phyloP scores from a whole-genome alignment of 1,140 invertebrate genomes.

The Hypothenemus hampei region DNA sequence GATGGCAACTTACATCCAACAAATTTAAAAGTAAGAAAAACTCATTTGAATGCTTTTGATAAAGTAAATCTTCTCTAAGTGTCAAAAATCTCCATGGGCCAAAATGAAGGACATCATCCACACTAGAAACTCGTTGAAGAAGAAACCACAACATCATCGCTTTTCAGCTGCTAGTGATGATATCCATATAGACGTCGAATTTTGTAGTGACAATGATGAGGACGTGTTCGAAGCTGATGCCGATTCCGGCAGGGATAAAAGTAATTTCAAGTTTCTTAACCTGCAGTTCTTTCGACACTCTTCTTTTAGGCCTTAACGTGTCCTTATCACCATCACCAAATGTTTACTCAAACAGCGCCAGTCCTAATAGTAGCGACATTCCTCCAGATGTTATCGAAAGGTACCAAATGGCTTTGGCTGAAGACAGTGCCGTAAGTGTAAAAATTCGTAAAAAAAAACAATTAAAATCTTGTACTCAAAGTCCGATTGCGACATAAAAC shows the following conservation, averaged over 20 bases:
- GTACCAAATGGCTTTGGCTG: conserved; percentile 33
- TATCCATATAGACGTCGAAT: conserved; percentile 41
- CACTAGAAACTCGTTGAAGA: conserved; percentile 61
- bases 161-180: conserved; percentile 42
- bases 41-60: no score
- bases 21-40: no score
- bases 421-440: conserved; percentile 30
- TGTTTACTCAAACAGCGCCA: conserved; percentile 17
- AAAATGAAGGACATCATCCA: conserved; percentile 69
- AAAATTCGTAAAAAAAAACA: conserved; percentile 11
- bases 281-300: background rate
- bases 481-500: conserved; percentile 19
- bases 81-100: conserved; percentile 58
- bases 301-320: conserved; percentile 20
- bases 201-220: conserved; percentile 45
- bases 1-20: no score
- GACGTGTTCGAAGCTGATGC: conserved; percentile 50
- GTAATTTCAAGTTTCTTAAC: conserved; percentile 5
- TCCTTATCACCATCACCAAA: conserved; percentile 23
- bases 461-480: conserved; percentile 2
- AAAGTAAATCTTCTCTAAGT: no score
- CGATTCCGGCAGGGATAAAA: conserved; percentile 41
- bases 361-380: conserved; percentile 26
- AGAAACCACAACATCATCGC: conserved; percentile 49
- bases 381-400: conserved; percentile 33